Conservation (phyloP, 2,888 invertebrate genomes). For the Acanthococcus lagerstroemiae region DNA sequence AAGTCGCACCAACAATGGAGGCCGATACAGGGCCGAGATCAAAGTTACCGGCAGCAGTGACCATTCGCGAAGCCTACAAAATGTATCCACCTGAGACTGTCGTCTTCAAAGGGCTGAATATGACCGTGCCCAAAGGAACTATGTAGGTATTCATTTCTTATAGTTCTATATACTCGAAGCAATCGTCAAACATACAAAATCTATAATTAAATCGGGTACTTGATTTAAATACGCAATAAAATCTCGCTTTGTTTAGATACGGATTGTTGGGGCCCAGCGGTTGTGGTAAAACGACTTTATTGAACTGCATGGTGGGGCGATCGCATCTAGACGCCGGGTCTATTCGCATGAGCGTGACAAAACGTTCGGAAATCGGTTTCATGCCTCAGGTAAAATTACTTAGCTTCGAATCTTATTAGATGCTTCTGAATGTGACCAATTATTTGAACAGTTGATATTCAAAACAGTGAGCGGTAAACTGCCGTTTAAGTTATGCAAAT, state of each 20-base stretch:
- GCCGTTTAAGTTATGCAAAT: too few relatives aligned
- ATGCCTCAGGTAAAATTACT: slow-evolving; percentile 52
- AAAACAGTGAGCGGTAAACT: too few relatives aligned
- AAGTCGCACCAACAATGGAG: neutral
- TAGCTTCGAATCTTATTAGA: too few relatives aligned
- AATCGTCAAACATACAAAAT: too few relatives aligned
- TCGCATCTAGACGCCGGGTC: slow-evolving; percentile 43
- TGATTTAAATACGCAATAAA: too few relatives aligned
- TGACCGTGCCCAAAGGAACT: slow-evolving; percentile 80
- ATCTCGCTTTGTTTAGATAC: too few relatives aligned
- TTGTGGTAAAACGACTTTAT: slow-evolving; percentile 48
- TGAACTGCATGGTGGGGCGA: slow-evolving; percentile 46
- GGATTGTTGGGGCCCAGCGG: slow-evolving; percentile 49
- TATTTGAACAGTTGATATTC: too few relatives aligned
- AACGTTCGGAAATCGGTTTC: slow-evolving; percentile 37
- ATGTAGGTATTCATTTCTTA: slow-evolving; percentile 55
- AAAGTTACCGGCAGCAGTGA: slow-evolving; percentile 31
- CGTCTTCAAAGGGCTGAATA: slow-evolving; percentile 74
- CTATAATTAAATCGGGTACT: too few relatives aligned
- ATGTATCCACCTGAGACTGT: slow-evolving; percentile 35
- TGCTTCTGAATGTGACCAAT: too few relatives aligned
- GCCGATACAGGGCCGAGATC: neutral
- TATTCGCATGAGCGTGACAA: slow-evolving; percentile 43
- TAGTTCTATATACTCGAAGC: too few relatives aligned
- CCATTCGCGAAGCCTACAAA: slow-evolving; percentile 37